Base-by-base conservation (phyloP, 2,797 vertebrate genomes). In the Sebastes cheni region DNA sequence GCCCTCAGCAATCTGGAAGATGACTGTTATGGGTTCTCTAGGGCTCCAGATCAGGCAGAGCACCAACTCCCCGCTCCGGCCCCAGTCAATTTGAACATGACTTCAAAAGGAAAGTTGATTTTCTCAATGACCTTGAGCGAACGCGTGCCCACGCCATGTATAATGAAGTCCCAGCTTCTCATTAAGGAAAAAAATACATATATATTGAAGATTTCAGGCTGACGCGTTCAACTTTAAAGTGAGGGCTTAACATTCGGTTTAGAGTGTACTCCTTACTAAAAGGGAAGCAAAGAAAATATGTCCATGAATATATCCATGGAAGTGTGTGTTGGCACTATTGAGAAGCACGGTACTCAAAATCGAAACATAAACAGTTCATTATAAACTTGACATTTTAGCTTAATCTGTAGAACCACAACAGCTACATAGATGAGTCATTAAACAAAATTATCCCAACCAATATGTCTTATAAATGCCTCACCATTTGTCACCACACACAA, bases 51-150 rank as follows among this genome's bases (percentile, higher is more conserved):
- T 82, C 79, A 81, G 70, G 74, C 58, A 34, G 30, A 79, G 70
- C 83, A 60, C 39, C 77, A 73, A 0, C 68, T 77, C 79, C 27
- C 68, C 42, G 73, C 79, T 80, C 72, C 12, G 8, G 79, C 78
- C 69, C 36, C 66, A 75, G 62, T 82, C 81, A 80, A 83, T 89
- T 79, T 83, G 29, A 86, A 86, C 16, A 59, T 1, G 46, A 72
- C 88, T 93, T 88, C 83, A 90, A 90, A 91, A 86, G 80, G 66
- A 75, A 79, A 80, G 58, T 88, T 86, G 52, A 67, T 72, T 64
- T 80, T 79, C 62, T 61, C 25, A 61, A 32, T 67, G 82, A 89
- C 89, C 88, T 88, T 82, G 79, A 85, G 67, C 39, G 27, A 84
- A 83, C 77, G 72, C 10, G 6, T 77, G 83, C 66, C 11, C 22